Conservation (phyloP, 1,140 invertebrate species). For the Pogonomyrmex barbatus region DNA sequence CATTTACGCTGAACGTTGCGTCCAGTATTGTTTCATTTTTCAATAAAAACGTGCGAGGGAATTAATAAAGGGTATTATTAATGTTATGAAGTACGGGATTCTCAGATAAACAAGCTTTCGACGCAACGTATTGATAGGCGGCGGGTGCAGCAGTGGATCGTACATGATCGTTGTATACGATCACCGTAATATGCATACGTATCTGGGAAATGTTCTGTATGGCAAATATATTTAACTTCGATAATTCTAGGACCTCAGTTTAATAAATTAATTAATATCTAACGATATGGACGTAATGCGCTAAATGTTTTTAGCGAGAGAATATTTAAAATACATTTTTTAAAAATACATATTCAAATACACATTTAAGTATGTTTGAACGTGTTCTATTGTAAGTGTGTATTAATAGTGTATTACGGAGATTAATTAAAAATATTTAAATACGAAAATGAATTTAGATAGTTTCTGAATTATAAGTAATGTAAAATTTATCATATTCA, state of each 20-base stretch:
- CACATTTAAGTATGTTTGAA: neutral
- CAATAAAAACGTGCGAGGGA: constrained; percentile 30
- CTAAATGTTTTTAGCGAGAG: neutral
- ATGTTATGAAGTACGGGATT: constrained; percentile 15
- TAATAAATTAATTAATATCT: constrained; percentile 21
- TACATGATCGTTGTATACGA: neutral
- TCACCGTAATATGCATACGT: neutral
- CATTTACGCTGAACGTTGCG: neutral
- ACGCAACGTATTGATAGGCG: neutral
- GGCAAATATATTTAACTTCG: constrained; percentile 46
- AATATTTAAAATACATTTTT: too few species aligned
- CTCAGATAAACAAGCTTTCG: constrained; percentile 42
- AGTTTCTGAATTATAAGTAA: neutral
- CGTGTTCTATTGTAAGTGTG: neutral
- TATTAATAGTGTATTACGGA: neutral
- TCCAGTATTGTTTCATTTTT: constrained; percentile 25
- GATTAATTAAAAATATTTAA: neutral
- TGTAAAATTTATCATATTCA: neutral
- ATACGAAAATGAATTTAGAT: neutral
- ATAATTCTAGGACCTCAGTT: constrained; percentile 9
- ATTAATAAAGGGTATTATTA: constrained; percentile 41
- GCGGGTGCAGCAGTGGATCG: neutral
- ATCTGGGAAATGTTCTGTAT: neutral
- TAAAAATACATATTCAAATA: neutral
- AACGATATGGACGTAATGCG: neutral